Conservation (phyloP, 1,140 invertebrate species). For the Formica exsecta region DNA sequence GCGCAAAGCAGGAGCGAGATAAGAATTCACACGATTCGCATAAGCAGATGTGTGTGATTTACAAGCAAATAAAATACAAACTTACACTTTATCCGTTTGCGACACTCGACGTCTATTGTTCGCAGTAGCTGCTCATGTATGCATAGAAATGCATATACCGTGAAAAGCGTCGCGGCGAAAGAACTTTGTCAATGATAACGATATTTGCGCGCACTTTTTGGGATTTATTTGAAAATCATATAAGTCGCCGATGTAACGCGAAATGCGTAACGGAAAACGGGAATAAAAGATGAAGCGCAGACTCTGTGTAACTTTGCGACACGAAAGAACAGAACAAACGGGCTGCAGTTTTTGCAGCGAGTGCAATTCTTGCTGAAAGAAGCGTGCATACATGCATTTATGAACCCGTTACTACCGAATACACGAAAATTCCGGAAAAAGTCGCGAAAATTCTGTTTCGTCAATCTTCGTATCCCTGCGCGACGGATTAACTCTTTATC, state of each 20-base stretch:
- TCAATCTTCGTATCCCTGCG: neutral
- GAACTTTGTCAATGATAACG: slow-evolving; percentile 12
- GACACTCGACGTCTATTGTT: neutral
- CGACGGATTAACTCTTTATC: slow-evolving; percentile 31
- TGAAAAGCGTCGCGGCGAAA: neutral
- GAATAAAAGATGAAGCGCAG: slow-evolving; percentile 29
- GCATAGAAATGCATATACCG: neutral
- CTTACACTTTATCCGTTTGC: neutral
- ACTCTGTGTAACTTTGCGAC: neutral
- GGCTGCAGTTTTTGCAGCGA: slow-evolving; percentile 1
- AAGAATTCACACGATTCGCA: neutral
- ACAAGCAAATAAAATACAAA: slow-evolving; percentile 6
- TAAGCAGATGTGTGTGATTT: neutral
- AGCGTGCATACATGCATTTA: neutral
- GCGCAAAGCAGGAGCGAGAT: neutral
- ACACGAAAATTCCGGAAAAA: neutral
- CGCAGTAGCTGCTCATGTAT: neutral
- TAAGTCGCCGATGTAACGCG: neutral
- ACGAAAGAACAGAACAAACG: neutral
- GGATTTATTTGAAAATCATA: slow-evolving; percentile 34
- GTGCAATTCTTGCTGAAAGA: neutral
- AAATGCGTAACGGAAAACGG: neutral
- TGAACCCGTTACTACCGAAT: neutral
- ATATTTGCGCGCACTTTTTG: slow-evolving; percentile 11
- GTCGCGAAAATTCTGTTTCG: neutral